Conservation (phyloP, 2,113 vertebrate species). For the Tachycineta bicolor region DNA sequence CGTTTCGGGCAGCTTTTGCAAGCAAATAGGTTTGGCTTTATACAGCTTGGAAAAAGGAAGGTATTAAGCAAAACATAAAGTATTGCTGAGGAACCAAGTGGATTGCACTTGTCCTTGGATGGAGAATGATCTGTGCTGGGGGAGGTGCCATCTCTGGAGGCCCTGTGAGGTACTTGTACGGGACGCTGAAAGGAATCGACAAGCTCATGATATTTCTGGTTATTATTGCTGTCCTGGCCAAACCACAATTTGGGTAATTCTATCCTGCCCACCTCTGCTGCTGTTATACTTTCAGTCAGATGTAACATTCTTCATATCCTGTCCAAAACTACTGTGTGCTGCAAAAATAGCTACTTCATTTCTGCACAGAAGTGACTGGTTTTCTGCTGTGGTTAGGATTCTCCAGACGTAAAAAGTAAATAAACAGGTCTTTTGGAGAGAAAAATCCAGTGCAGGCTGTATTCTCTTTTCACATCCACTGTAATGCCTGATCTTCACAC, state of each 20-base stretch:
- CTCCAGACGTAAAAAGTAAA: conserved; percentile 15
- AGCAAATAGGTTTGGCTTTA: background rate
- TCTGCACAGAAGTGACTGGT: background rate
- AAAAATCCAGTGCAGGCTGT: background rate
- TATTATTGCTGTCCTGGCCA: conserved; percentile 35
- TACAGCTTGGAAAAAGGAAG: background rate
- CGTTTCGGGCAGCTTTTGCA: background rate
- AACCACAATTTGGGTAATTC: conserved; percentile 37
- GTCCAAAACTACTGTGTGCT: conserved; percentile 12
- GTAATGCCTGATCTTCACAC: background rate
- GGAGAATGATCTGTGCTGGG: background rate
- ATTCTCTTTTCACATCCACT: background rate
- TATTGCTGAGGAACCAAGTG: background rate
- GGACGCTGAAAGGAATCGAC: background rate
- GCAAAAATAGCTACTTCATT: conserved; percentile 40
- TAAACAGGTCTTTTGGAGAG: background rate
- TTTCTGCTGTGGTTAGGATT: conserved; percentile 7
- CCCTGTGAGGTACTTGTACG: background rate
- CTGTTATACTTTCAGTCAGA: conserved; percentile 31
- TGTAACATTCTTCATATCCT: conserved; percentile 34
- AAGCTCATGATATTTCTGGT: background rate
- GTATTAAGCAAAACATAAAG: background rate
- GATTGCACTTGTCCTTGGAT: background rate
- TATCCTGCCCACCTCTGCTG: conserved; percentile 43
- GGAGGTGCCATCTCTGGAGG: background rate